Evolutionary conservation across 2,888 invertebrate genomes (phyloP).

Genomic region (Mesochorus sp.): DNA sequence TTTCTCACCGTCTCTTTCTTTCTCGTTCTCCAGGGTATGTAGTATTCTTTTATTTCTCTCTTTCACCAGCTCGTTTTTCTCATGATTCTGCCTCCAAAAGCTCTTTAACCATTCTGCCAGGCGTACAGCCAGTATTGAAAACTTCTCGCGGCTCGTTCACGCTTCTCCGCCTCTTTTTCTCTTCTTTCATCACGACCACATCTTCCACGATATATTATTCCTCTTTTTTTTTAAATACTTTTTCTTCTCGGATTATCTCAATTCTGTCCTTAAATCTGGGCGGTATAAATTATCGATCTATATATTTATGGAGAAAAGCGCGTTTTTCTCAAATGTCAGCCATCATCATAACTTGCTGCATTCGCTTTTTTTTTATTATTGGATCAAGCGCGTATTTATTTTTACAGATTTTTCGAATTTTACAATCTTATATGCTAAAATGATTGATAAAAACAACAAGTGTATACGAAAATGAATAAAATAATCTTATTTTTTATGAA

Average conservation of each 20-base stretch:
- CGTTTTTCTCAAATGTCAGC: conserved; percentile 9
- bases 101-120: conserved; percentile 44
- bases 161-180: conserved; percentile 5
- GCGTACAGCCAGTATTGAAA: conserved; percentile 25
- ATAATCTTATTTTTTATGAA: too few species aligned
- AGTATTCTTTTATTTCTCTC: conserved; percentile 38
- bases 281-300: conserved; percentile 54
- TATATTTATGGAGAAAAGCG: conserved; percentile 11
- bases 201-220: conserved; percentile 14
- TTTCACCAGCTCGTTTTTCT: conserved; percentile 49
- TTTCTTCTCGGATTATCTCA: conserved; percentile 12
- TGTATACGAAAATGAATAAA: too few species aligned
- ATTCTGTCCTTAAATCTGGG: conserved; percentile 35
- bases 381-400: too few species aligned
- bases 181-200: conserved; percentile 25
- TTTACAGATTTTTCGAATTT: too few species aligned
- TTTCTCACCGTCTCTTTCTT: conserved; percentile 4
- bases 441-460: too few species aligned
- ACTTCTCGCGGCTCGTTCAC: conserved; percentile 43
- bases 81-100: conserved; percentile 49
- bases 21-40: conserved; percentile 10
- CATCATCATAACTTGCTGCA: not conserved
- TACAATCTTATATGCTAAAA: too few species aligned
- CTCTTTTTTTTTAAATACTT: conserved; percentile 13
- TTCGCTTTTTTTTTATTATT: too few species aligned